Evolutionary conservation across 1,140 invertebrate genomes (phyloP).

Genomic region (Homalodisca vitripennis): DNA sequence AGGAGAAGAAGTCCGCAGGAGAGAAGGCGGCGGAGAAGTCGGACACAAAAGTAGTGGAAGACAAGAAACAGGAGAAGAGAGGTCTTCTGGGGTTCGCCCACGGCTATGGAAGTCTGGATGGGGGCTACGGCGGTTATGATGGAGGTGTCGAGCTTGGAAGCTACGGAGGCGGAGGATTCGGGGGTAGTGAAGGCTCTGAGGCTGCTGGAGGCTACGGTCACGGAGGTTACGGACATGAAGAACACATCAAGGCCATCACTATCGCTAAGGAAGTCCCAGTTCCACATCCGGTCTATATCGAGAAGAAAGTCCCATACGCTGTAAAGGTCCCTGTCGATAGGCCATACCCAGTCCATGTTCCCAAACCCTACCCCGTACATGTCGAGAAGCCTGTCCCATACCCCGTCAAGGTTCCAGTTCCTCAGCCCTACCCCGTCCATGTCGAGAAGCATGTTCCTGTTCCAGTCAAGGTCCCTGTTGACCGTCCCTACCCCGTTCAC

Average conservation of each 20-base stretch:
- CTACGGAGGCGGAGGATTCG: too few relatives aligned
- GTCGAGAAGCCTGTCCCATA: conserved; percentile 60
- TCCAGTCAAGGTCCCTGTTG: conserved; percentile 70
- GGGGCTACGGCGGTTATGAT: conserved; percentile 29
- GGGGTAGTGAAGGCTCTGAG: conserved; percentile 15
- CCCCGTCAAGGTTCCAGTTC: conserved; percentile 70
- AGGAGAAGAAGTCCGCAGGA: conserved; percentile 37
- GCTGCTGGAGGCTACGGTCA: conserved; percentile 48
- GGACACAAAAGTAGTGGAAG: not conserved
- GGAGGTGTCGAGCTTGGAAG: conserved; percentile 45
- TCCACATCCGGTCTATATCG: conserved; percentile 59
- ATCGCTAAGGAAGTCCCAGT: conserved; percentile 69
- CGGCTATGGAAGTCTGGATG: conserved; percentile 52
- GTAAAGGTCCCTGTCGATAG: conserved; percentile 50
- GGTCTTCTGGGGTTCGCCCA: not conserved
- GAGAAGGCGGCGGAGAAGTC: not conserved
- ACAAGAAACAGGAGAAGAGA: conserved; percentile 20
- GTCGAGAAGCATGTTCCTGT: conserved; percentile 68
- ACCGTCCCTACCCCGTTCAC: conserved; percentile 69
- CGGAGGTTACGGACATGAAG: conserved; percentile 52
- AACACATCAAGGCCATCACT: conserved; percentile 69
- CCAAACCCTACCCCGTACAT: conserved; percentile 60
- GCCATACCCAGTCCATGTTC: conserved; percentile 46
- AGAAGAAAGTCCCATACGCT: conserved; percentile 58
- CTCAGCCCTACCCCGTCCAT: conserved; percentile 63